phyloP scores from a whole-genome alignment of 2,113 vertebrate genomes.

The Strix aluco region DNA sequence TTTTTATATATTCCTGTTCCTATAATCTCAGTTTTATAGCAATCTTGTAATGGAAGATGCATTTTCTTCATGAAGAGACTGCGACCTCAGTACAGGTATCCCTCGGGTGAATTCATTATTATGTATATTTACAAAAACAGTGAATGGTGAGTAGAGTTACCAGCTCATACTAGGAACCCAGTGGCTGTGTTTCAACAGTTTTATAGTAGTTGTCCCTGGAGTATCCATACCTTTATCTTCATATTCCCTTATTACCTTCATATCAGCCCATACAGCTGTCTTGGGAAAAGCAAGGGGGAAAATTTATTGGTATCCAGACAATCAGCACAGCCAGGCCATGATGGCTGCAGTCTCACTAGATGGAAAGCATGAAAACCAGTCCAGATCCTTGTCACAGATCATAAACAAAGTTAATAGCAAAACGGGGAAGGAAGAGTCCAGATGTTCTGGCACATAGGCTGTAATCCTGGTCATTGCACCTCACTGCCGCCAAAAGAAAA shows the following conservation, averaged over 20 bases:
- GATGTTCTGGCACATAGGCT: background rate
- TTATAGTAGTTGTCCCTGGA: background rate
- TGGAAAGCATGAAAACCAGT: background rate
- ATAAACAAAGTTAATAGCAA: background rate
- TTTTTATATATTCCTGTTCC: background rate
- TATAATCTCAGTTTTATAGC: too few species aligned
- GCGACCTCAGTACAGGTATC: too few species aligned
- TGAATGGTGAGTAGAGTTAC: background rate
- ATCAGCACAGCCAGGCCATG: too few species aligned
- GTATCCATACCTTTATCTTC: background rate
- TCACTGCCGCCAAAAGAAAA: background rate
- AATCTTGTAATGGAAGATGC: too few species aligned
- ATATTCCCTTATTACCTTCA: background rate
- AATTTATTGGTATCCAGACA: background rate
- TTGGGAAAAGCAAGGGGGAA: background rate
- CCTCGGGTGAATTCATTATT: background rate
- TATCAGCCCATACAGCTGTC: background rate
- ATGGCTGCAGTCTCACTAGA: fast-evolving
- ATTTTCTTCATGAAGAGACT: too few species aligned
- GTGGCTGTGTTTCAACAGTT: background rate
- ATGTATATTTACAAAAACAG: background rate
- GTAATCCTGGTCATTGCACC: background rate
- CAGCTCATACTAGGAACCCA: fast-evolving
- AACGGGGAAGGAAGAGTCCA: background rate
- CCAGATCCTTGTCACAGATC: background rate